Evolutionary conservation across 2,797 vertebrate species (phyloP), one percentile per base, ranked within the genome.

Genomic region (Synaphobranchus kaupii): DNA sequence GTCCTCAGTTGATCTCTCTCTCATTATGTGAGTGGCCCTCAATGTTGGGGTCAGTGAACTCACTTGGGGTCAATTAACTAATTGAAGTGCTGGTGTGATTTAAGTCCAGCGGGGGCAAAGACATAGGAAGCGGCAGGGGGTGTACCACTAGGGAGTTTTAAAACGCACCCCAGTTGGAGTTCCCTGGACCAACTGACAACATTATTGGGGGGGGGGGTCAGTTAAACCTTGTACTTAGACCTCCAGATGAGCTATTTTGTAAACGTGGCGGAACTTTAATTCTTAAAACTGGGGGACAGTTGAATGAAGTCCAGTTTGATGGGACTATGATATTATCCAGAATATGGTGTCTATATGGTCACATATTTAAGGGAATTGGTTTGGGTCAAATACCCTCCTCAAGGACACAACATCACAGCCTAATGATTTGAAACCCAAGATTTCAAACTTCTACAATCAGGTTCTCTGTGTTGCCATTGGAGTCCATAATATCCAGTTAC

Each of bases 51-150:
- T 92, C 90, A 90, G 54, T 87, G 71, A 88, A 84, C 88, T 88
- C 89, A 89, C 88, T 92, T 89, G 89, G 90, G 93, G 85, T 91
- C 81, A 89, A 93, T 91, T 93, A 88, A 88, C 76, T 89, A 90
- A 91, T 90, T 78, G 87, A 91, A 85, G 86, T 87, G 73, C 13
- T 89, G 78, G 86, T 25, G 22, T 87, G 78, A 88, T 87, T 93
- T 86, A 84, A 52, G 73, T 82, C 88, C 90, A 88, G 73, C 34
- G 87, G 28, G 47, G 85, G 84, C 28, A 88, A 85, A 54, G 44
- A 58, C 66, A 0, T 81, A 25, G 34, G 73, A 22, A 56, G 54
- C 13, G 54, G 66, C 9, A n/a, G 66, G 73, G 34, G 13, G 12
- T 34, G 34, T 34, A 76, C 39, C 34, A 71, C 68, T 28, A 71